These are phyloP conservation scores for Drosophila phalerata DNA, from an alignment of 2,888 invertebrate species.

Conservation along the genomic window DNA sequence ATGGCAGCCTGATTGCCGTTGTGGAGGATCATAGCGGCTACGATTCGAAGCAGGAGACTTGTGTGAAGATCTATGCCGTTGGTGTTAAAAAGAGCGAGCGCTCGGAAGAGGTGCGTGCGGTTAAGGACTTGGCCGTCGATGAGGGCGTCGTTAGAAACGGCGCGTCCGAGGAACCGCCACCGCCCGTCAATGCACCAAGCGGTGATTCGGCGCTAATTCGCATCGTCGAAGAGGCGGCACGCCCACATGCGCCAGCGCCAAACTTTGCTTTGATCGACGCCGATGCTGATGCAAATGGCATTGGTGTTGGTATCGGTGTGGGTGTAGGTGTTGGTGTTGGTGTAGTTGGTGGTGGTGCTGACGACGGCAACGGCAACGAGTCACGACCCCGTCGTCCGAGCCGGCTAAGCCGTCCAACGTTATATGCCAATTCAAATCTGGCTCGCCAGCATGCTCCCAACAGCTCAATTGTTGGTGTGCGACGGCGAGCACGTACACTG, in stretches of 20 bases:
- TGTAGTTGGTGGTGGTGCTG: constrained; percentile 23
- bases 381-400: constrained; percentile 48
- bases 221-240: constrained; percentile 48
- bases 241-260: constrained; percentile 46
- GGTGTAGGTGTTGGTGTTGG: constrained; percentile 22
- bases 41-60: constrained; percentile 94
- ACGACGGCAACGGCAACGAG: constrained; percentile 33
- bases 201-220: constrained; percentile 54
- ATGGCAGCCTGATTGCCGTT: constrained; percentile 94
- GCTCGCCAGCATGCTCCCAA: constrained; percentile 73
- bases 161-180: constrained; percentile 47
- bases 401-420: constrained; percentile 53
- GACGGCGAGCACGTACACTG: constrained; percentile 77
- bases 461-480: constrained; percentile 76
- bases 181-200: constrained; percentile 42
- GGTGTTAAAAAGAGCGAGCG: constrained; percentile 95
- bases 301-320: constrained; percentile 9
- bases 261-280: constrained; percentile 43
- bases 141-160: constrained; percentile 36
- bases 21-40: constrained; percentile 95
- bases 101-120: constrained; percentile 91
- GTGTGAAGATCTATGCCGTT: constrained; percentile 96
- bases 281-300: constrained; percentile 19
- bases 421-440: constrained; percentile 62
- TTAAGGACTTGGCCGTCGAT: constrained; percentile 66